Percentiles rank a stretch among this genome's conserved stretches.
Evolutionary conservation across 2,797 vertebrate genomes (phyloP).

Genomic region (Cyprinella venusta): DNA sequence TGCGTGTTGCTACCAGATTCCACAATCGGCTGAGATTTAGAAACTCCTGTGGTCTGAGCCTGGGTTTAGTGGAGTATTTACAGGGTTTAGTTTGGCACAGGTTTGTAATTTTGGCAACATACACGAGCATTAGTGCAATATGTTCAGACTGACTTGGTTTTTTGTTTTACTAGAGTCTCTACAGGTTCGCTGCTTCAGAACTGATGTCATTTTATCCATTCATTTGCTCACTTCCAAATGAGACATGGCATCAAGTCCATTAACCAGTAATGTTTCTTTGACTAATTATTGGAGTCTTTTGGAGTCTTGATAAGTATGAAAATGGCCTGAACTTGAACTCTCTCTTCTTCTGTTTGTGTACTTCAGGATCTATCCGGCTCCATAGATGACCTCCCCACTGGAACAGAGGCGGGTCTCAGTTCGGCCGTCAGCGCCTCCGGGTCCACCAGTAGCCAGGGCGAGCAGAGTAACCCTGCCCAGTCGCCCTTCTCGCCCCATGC

Average conservation of each 20-base stretch:
- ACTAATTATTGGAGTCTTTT: not conserved
- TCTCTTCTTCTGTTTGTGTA: conserved; percentile 40
- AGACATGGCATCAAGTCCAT: not conserved
- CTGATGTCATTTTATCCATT: not conserved
- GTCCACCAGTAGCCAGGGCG: conserved; percentile 89
- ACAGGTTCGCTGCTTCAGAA: not conserved
- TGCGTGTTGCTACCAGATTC: too few relatives aligned
- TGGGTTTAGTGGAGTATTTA: not conserved
- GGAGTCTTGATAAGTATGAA: not conserved
- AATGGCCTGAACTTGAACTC: not conserved
- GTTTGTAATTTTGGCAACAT: conserved; percentile 11
- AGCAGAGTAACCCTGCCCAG: conserved; percentile 90
- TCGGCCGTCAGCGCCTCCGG: conserved; percentile 86
- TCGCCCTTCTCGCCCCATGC: conserved; percentile 94
- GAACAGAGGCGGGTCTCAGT: conserved; percentile 89
- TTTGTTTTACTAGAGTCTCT: not conserved
- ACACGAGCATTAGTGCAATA: not conserved
- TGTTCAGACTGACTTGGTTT: not conserved
- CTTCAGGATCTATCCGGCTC: conserved; percentile 91
- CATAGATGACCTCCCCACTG: conserved; percentile 93
- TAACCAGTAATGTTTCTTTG: not conserved
- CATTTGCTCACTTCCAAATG: not conserved
- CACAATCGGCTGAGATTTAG: not conserved
- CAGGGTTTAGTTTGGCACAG: conserved; percentile 31
- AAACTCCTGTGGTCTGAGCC: not conserved